These are phyloP conservation scores for Acronicta leporina DNA, from an alignment of 2,888 invertebrate species.

Conservation along the genomic window DNA sequence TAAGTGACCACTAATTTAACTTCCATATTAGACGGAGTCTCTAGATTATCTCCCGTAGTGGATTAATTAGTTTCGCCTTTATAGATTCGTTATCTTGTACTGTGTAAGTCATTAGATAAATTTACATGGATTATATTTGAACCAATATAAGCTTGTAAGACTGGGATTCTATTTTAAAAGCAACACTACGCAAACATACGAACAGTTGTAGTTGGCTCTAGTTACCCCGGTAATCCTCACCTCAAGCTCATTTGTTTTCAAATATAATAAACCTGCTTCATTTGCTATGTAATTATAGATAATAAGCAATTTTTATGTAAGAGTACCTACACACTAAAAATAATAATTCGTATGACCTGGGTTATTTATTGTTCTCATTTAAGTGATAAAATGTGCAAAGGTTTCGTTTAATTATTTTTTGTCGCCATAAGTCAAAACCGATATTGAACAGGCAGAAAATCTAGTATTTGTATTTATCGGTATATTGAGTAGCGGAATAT, in stretches of 20 bases:
- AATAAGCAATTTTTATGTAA: slow-evolving; percentile 25
- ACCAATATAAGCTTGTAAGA: neutral
- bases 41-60: slow-evolving; percentile 14
- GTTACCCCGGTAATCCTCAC: neutral
- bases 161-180: too few relatives aligned
- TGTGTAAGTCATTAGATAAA: slow-evolving; percentile 24
- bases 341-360: slow-evolving; percentile 7
- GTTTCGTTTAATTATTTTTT: slow-evolving; percentile 1
- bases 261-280: slow-evolving; percentile 2
- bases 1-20: neutral
- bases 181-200: too few relatives aligned
- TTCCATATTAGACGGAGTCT: neutral
- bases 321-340: slow-evolving; percentile 31
- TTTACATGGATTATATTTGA: slow-evolving; percentile 5
- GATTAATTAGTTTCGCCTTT: slow-evolving; percentile 19
- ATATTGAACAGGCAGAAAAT: neutral
- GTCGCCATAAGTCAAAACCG: neutral
- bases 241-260: slow-evolving; percentile 14
- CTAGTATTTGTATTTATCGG: neutral
- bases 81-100: slow-evolving; percentile 4
- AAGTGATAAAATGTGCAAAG: neutral
- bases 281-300: slow-evolving; percentile 23
- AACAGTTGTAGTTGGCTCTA: too few relatives aligned
- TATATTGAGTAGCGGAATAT: too few relatives aligned
- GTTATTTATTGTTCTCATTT: slow-evolving; percentile 20